phyloP scores from a whole-genome alignment of 1,140 invertebrate genomes.

The Bombus confusus region DNA sequence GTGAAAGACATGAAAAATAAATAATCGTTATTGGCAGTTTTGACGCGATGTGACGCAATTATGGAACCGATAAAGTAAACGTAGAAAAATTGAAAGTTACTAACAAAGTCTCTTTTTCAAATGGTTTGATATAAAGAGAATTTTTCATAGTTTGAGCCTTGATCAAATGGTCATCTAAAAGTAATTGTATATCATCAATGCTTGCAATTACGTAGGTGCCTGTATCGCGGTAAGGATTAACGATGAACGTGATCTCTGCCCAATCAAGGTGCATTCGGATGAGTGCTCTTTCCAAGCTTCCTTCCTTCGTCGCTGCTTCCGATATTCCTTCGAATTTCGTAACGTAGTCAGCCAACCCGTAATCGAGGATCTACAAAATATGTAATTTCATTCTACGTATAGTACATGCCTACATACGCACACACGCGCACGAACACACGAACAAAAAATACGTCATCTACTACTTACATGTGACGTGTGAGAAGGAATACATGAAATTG shows the following conservation, averaged over 20 bases:
- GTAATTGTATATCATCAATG: slow-evolving; percentile 97
- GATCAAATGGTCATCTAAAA: slow-evolving; percentile 97
- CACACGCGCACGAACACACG: neutral
- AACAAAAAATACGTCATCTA: no score
- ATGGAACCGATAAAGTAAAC: neutral
- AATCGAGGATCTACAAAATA: slow-evolving; percentile 89
- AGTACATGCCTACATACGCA: neutral
- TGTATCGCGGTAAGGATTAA: slow-evolving; percentile 92
- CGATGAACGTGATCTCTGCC: slow-evolving; percentile 92
- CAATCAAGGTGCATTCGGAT: slow-evolving; percentile 97
- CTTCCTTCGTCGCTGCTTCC: slow-evolving; percentile 97
- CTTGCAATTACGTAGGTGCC: slow-evolving; percentile 95
- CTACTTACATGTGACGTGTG: no score
- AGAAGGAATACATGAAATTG: no score
- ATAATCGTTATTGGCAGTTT: neutral
- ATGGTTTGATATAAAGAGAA: slow-evolving; percentile 98
- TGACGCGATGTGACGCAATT: neutral
- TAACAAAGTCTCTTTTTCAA: slow-evolving; percentile 91
- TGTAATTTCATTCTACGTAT: neutral
- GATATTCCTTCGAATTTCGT: slow-evolving; percentile 96
- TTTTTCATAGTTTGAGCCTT: slow-evolving; percentile 99
- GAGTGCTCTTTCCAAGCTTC: slow-evolving; percentile 94
- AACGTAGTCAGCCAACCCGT: slow-evolving; percentile 95
- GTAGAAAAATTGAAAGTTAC: slow-evolving; percentile 63
- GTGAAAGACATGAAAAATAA: neutral